These are phyloP conservation scores for Mola mola DNA, from an alignment of 2,113 vertebrate genomes.

Conservation along the genomic window DNA sequence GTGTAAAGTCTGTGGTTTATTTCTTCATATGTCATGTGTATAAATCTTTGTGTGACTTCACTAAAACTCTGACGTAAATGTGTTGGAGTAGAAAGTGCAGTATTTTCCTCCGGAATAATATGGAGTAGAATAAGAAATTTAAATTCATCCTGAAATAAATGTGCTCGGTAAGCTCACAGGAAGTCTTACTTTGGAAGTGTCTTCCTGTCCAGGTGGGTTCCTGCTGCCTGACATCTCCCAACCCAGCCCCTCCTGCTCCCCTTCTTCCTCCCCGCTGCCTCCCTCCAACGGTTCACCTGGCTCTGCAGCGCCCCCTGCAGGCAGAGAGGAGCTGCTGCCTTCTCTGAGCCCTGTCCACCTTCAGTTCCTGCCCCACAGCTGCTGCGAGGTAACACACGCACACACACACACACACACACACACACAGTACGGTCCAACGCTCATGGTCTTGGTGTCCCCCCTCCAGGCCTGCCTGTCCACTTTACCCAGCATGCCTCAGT, in stretches of 20 bases:
- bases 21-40: too few relatives aligned
- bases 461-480: constrained; percentile 78
- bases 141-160: too few relatives aligned
- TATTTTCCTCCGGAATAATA: too few relatives aligned
- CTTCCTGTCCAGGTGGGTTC: constrained; percentile 36
- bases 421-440: not conserved
- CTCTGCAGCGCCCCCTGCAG: constrained; percentile 6
- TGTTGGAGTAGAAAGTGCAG: too few relatives aligned
- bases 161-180: too few relatives aligned
- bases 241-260: not conserved
- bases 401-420: not conserved
- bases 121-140: too few relatives aligned
- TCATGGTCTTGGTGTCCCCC: not conserved
- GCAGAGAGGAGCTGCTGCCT: constrained; percentile 49
- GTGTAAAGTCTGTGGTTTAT: too few relatives aligned
- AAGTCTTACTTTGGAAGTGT: too few relatives aligned
- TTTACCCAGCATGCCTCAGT: constrained; percentile 52
- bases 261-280: not conserved
- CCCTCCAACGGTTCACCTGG: not conserved
- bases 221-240: not conserved
- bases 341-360: constrained; percentile 33
- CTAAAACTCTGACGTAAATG: too few relatives aligned
- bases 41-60: too few relatives aligned
- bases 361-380: constrained; percentile 71
- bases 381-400: constrained; percentile 68